These are phyloP conservation scores for Corvus hawaiiensis DNA, from an alignment of 2,113 vertebrate genomes.

Conservation along the genomic window DNA sequence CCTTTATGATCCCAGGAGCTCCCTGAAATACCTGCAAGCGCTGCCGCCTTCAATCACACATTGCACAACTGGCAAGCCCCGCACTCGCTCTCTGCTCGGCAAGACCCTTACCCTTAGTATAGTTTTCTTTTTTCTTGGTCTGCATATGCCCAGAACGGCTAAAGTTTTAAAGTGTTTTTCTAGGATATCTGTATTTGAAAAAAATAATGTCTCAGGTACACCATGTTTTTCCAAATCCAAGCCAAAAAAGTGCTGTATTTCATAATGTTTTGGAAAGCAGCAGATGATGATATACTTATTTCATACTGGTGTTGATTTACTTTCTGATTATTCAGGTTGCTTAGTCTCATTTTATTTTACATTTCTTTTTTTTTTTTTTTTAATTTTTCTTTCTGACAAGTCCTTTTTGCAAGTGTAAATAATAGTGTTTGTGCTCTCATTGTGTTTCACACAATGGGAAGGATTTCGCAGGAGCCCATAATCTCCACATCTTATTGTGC, in stretches of 20 bases:
- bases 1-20: not conserved
- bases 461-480: rapidly evolving
- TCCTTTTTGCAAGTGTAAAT: not conserved
- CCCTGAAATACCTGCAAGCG: not conserved
- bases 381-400: not conserved
- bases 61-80: not conserved
- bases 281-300: not conserved
- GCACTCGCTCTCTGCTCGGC: not conserved
- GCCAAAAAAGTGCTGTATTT: not conserved
- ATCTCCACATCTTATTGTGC: not conserved
- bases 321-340: not conserved
- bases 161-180: not conserved
- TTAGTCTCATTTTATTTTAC: not conserved
- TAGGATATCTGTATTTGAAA: not conserved
- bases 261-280: not conserved
- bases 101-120: not conserved
- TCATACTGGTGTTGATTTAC: not conserved
- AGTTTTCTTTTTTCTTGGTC: not conserved
- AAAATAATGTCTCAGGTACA: not conserved
- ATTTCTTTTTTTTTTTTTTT: not conserved
- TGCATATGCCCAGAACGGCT: not conserved
- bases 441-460: not conserved
- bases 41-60: not conserved
- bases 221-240: not conserved
- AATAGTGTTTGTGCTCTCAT: not conserved